These are phyloP conservation scores for Drosophila leonis DNA, from an alignment of 2,888 invertebrate species.

Conservation along the genomic window DNA sequence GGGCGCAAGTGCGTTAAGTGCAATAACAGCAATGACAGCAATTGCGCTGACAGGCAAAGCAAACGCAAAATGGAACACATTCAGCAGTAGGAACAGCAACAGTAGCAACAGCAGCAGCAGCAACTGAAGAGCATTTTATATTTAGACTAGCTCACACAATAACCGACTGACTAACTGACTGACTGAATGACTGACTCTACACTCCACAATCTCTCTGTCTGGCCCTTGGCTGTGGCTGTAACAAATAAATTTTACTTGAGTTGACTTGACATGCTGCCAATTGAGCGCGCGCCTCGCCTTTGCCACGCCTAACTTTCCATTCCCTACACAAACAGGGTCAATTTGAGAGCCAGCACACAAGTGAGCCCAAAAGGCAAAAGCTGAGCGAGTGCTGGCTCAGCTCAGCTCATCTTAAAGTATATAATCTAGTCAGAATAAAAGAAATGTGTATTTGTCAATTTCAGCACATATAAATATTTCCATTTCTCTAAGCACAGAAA, in stretches of 20 bases:
- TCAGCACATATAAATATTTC: neutral
- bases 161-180: conserved; percentile 31
- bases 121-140: conserved; percentile 69
- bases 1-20: conserved; percentile 77
- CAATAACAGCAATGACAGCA: conserved; percentile 76
- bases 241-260: conserved; percentile 64
- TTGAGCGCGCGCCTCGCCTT: conserved; percentile 50
- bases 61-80: conserved; percentile 57
- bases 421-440: neutral
- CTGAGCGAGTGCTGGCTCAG: neutral
- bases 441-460: neutral
- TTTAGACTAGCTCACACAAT: conserved; percentile 62
- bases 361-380: conserved; percentile 5
- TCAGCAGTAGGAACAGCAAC: conserved; percentile 3
- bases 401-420: neutral
- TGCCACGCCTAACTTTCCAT: conserved; percentile 27
- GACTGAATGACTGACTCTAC: conserved; percentile 4
- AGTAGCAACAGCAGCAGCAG: conserved; percentile 3
- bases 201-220: conserved; percentile 5
- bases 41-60: conserved; percentile 71
- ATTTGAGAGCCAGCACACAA: conserved; percentile 43
- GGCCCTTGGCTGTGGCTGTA: conserved; percentile 32
- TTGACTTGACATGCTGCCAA: conserved; percentile 68
- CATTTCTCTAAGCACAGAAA: neutral
- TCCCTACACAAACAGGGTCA: conserved; percentile 66